Conservation (phyloP, 2,113 vertebrate species). For the Poecile atricapillus region DNA sequence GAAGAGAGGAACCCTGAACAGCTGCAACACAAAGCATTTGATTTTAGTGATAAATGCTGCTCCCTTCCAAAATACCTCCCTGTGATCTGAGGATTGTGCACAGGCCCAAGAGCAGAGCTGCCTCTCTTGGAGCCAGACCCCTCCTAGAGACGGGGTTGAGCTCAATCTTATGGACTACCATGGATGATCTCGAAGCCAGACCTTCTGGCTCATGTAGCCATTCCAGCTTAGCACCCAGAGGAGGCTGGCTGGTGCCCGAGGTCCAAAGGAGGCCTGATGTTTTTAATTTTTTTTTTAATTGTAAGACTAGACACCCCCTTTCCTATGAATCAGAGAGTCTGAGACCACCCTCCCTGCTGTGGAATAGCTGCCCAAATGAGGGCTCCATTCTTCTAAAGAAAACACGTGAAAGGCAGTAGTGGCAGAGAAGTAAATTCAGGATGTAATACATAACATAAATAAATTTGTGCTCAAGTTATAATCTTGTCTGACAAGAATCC, state of each 20-base stretch:
- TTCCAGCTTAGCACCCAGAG: neutral
- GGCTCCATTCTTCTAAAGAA: neutral
- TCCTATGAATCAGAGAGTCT: neutral
- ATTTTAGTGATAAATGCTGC: neutral
- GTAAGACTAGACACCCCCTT: neutral
- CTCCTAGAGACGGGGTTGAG: neutral
- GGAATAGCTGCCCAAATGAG: neutral
- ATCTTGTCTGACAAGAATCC: no score
- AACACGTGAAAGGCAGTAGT: neutral
- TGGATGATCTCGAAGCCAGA: neutral
- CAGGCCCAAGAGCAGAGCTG: neutral
- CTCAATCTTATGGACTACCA: neutral
- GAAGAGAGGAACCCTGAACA: neutral
- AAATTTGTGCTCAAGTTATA: no score
- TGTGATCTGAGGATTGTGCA: fast-evolving
- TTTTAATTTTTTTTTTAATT: neutral
- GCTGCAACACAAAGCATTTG: neutral
- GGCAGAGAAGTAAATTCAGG: neutral
- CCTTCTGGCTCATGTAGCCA: neutral
- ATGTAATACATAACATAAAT: no score
- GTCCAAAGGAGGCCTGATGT: neutral
- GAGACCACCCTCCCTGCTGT: neutral
- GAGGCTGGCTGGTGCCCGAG: neutral
- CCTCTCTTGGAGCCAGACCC: neutral
- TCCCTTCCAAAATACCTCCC: neutral